Evolutionary conservation across 2,888 invertebrate genomes (phyloP), one percentile per base, ranked within the genome.

Genomic region (Acrobasis suavella): DNA sequence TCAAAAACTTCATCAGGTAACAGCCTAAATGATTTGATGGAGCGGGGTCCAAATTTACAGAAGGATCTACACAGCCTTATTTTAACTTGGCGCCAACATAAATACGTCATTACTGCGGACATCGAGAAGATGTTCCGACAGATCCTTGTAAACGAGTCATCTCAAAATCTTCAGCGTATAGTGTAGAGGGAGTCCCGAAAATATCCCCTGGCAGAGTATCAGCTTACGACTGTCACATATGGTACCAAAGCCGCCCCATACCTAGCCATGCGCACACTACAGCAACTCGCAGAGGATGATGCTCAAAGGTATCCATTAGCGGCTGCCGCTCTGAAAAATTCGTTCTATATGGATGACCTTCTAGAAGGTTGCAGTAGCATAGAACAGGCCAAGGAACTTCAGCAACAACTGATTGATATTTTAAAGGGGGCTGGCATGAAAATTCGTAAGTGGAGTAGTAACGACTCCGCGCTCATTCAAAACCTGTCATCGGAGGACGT

Each of bases 21-120:
- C 10, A 69, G 68, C 12, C 58, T 72, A 9, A 72, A 72, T 61
- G 69, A 69, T 16, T 8, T 69, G 6, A 70, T 71, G 67, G 46
- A 62, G 1, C 63, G 62, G 9, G 69, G 69, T 2, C 67, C 67
- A 0, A 70, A 68, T 16, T 51, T 69, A 50, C 69, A 70, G 54
- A 55, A 64, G 10, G 62, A 69, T 37, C 59, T 70, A 1, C 65
- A 64, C 15, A 12, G 39, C 1, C 42, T 68, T 2, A 50, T 70
- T 8, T 8, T 70, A 6, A 65, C 60, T 16, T 69, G 68, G 69
- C 64, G 70, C 38, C 58, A 66, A 9, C 66, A 67, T 52, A 50
- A 63, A 42, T 65, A 63, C 9, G 70, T 62, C 1, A 62, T 65
- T 5, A 69, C 68, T 0, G 69, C 70, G 0, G 69, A 72, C 49